phyloP scores from a whole-genome alignment of 1,140 invertebrate species.

The Cyphomyrmex costatus region DNA sequence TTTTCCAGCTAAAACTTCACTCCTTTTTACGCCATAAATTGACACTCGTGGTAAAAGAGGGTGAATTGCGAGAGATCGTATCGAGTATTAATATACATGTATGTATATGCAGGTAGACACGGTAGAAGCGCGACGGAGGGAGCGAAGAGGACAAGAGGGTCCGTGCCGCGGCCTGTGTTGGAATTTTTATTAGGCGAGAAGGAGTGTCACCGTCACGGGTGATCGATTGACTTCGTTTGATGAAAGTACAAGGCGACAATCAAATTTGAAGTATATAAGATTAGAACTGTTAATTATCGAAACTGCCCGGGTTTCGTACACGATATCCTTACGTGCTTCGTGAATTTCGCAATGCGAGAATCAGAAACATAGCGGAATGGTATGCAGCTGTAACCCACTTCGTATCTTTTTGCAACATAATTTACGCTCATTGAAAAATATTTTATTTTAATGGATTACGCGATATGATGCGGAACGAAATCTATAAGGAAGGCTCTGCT shows the following conservation, averaged over 20 bases:
- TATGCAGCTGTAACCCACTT: not conserved
- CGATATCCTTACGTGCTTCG: not conserved
- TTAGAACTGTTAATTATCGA: constrained; percentile 20
- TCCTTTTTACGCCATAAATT: not conserved
- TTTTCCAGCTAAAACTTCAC: not conserved
- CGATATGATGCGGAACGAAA: not conserved
- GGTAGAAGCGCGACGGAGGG: not conserved
- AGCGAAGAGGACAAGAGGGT: not conserved
- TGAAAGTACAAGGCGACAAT: not conserved
- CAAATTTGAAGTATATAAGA: not conserved
- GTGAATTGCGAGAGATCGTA: not conserved
- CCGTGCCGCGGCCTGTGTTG: not conserved
- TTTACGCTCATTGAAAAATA: constrained; percentile 1
- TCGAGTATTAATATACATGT: not conserved
- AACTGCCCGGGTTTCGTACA: not conserved
- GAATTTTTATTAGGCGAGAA: constrained; percentile 34
- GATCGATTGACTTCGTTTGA: not conserved
- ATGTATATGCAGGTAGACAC: not conserved
- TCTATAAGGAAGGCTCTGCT: not conserved
- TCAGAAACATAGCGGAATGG: not conserved
- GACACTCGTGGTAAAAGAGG: not conserved
- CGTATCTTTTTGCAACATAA: not conserved
- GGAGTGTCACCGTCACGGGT: not conserved
- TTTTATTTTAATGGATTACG: not conserved
- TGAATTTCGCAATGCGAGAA: not conserved